phyloP scores from a whole-genome alignment of 2,797 vertebrate genomes.

The Tauraco hartlaubi region DNA sequence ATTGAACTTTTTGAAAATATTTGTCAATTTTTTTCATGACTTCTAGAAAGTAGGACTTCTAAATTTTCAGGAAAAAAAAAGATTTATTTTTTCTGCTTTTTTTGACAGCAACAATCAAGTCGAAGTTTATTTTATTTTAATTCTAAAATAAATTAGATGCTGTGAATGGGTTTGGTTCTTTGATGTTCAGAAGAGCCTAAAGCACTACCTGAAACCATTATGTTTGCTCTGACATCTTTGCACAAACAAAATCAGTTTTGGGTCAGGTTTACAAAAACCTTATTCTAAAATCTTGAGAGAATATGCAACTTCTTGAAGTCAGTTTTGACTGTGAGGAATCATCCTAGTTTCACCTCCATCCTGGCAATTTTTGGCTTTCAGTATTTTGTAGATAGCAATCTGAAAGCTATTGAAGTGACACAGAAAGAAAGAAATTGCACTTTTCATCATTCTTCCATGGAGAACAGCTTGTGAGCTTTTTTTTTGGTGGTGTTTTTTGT shows the following conservation, averaged over 20 bases:
- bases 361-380: background rate
- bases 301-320: background rate
- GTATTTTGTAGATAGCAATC: background rate
- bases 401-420: background rate
- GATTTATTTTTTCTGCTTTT: background rate
- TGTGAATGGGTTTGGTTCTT: background rate
- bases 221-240: background rate
- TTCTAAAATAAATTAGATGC: background rate
- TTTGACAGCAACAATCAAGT: background rate
- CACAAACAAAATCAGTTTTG: background rate
- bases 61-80: background rate
- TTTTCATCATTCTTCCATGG: background rate
- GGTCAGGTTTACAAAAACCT: background rate
- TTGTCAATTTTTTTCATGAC: background rate
- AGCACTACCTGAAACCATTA: background rate
- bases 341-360: background rate
- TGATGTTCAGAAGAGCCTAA: background rate
- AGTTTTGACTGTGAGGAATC: background rate
- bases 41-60: background rate
- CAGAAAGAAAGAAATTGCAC: accelerated
- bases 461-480: background rate
- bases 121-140: background rate
- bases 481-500: background rate
- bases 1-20: background rate
- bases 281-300: background rate